These are phyloP conservation scores for Pycnonotus jocosus DNA, from an alignment of 2,113 vertebrate genomes.

Conservation along the genomic window DNA sequence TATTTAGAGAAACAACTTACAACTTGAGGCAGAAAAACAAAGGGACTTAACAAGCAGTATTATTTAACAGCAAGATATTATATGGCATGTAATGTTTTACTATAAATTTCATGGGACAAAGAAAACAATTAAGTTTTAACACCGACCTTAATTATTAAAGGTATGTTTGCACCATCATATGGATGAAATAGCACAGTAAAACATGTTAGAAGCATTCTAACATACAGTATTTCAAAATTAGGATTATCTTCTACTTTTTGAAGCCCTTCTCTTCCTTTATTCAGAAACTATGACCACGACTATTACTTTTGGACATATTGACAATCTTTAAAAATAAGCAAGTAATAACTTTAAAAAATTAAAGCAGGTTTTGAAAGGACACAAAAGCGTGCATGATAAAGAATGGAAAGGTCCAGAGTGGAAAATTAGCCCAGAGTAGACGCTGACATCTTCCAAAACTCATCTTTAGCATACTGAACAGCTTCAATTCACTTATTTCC, in stretches of 20 bases:
- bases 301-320: neutral
- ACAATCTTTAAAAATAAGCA: neutral
- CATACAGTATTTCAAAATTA: neutral
- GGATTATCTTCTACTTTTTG: neutral
- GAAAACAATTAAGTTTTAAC: neutral
- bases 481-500: neutral
- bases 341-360: neutral
- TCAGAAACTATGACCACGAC: neutral
- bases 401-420: neutral
- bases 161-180: neutral
- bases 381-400: neutral
- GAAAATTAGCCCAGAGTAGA: neutral
- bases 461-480: neutral
- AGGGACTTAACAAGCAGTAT: neutral
- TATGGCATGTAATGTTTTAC: rapidly evolving
- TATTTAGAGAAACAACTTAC: neutral
- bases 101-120: neutral
- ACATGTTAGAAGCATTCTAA: neutral
- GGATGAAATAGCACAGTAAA: neutral
- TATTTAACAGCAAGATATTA: neutral
- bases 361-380: neutral
- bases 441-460: neutral
- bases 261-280: neutral
- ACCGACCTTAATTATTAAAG: neutral
- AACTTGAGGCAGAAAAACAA: neutral